Conservation (phyloP, 2,113 vertebrate genomes). For the Platanista minor region DNA sequence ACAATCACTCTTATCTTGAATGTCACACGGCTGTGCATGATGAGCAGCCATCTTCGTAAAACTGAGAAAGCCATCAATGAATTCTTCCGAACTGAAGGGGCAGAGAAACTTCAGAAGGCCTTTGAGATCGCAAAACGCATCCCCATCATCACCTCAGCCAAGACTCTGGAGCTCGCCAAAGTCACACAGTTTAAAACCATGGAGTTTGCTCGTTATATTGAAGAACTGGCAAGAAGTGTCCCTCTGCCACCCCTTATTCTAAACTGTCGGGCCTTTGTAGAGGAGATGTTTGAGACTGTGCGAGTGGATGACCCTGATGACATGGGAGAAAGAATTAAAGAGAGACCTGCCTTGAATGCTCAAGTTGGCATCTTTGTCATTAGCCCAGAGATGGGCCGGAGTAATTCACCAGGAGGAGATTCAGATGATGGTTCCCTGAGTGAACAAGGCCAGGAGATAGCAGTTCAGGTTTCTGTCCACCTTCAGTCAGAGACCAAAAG, state of each 20-base stretch:
- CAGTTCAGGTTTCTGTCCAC: constrained; percentile 86
- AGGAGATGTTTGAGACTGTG: constrained; percentile 86
- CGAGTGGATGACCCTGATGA: constrained; percentile 81
- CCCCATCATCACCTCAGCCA: constrained; percentile 93
- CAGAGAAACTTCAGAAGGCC: constrained; percentile 95
- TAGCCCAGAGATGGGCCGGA: constrained; percentile 77
- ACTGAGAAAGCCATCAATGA: constrained; percentile 95
- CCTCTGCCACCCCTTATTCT: constrained; percentile 94
- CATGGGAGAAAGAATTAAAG: constrained; percentile 71
- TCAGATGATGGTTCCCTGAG: constrained; percentile 82
- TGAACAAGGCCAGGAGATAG: constrained; percentile 84
- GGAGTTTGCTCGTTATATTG: constrained; percentile 95
- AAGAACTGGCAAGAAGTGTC: constrained; percentile 94
- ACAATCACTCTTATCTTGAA: constrained; percentile 92
- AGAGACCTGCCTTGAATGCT: constrained; percentile 57
- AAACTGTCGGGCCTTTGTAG: constrained; percentile 86
- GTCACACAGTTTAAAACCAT: constrained; percentile 95
- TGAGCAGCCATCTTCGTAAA: constrained; percentile 94
- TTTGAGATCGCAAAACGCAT: constrained; percentile 96
- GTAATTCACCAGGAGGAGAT: constrained; percentile 80
- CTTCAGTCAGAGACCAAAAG: constrained; percentile 74
- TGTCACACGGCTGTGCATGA: constrained; percentile 92
- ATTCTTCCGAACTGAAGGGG: constrained; percentile 94
- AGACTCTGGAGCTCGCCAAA: constrained; percentile 94
- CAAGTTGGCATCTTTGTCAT: constrained; percentile 75